These are phyloP conservation scores for Bucco capensis DNA, from an alignment of 2,113 vertebrate genomes.

Conservation along the genomic window DNA sequence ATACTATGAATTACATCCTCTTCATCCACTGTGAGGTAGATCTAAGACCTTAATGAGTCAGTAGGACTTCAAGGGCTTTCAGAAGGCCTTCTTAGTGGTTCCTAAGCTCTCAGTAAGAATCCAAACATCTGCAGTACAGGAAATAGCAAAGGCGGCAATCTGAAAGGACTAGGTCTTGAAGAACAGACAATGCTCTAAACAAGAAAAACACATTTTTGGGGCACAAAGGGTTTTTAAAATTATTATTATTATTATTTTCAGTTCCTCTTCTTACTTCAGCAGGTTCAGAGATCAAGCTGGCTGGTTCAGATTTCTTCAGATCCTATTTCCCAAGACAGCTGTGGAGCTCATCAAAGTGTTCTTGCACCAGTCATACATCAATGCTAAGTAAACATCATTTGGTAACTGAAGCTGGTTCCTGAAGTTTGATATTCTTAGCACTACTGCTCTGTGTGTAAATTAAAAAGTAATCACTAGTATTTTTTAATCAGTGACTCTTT, in stretches of 20 bases:
- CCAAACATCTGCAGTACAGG: neutral
- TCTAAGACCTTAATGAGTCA: neutral
- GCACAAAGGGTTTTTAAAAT: neutral
- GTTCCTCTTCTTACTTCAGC: constrained; percentile 7
- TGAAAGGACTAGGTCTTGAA: neutral
- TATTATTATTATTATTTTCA: neutral
- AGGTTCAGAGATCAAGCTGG: constrained; percentile 49
- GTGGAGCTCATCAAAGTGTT: constrained; percentile 57
- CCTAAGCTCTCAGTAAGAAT: neutral
- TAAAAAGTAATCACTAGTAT: constrained; percentile 39
- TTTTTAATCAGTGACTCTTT: constrained; percentile 38
- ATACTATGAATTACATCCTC: neutral
- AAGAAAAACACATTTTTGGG: neutral
- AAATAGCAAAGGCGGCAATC: neutral
- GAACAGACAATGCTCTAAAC: neutral
- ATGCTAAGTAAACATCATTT: constrained; percentile 51
- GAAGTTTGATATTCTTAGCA: constrained; percentile 33
- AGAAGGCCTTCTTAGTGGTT: neutral
- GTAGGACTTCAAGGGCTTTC: neutral
- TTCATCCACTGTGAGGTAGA: neutral
- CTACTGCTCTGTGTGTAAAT: constrained; percentile 24
- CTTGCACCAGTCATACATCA: neutral
- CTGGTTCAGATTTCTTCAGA: constrained; percentile 44
- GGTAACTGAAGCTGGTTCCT: constrained; percentile 42
- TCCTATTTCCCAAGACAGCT: constrained; percentile 52